A percentile compares a stretch with the other conserved stretches of the same genome.
These are phyloP conservation scores for Spea multiplicata DNA, from an alignment of 2,113 vertebrate genomes.

Conservation along the genomic window DNA sequence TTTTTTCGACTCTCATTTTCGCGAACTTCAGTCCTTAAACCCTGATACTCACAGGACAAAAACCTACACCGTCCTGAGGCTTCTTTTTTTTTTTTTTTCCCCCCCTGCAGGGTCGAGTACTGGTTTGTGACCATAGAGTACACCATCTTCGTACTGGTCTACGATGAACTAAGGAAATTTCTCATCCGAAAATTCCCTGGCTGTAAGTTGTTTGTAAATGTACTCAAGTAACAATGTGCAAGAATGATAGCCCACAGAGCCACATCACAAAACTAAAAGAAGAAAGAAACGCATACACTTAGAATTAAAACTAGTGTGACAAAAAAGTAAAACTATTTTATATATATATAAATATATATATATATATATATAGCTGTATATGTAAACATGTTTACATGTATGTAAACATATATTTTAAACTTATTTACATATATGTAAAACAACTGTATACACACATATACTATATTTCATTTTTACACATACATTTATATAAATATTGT, in stretches of 20 bases:
- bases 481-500: too few relatives aligned
- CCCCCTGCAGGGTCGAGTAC: slow-evolving; percentile 15
- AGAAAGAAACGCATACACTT: neutral
- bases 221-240: neutral
- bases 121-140: slow-evolving; percentile 31
- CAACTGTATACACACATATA: neutral
- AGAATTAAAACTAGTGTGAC: too few relatives aligned
- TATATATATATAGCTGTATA: neutral
- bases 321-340: too few relatives aligned
- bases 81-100: neutral
- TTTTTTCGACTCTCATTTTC: too few relatives aligned
- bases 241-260: neutral
- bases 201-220: slow-evolving; percentile 18
- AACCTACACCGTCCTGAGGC: neutral
- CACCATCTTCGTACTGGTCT: slow-evolving; percentile 17
- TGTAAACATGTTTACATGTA: neutral
- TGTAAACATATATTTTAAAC: neutral
- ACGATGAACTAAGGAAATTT: slow-evolving; percentile 29
- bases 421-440: neutral
- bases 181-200: slow-evolving; percentile 18
- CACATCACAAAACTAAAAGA: neutral
- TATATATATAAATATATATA: too few relatives aligned
- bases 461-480: too few relatives aligned
- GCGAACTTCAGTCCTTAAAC: too few relatives aligned
- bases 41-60: neutral